A percentile compares a stretch with the other conserved stretches of the same genome.
These are phyloP conservation scores for Lasioglossum morio DNA, from an alignment of 2,888 invertebrate species.

Conservation along the genomic window DNA sequence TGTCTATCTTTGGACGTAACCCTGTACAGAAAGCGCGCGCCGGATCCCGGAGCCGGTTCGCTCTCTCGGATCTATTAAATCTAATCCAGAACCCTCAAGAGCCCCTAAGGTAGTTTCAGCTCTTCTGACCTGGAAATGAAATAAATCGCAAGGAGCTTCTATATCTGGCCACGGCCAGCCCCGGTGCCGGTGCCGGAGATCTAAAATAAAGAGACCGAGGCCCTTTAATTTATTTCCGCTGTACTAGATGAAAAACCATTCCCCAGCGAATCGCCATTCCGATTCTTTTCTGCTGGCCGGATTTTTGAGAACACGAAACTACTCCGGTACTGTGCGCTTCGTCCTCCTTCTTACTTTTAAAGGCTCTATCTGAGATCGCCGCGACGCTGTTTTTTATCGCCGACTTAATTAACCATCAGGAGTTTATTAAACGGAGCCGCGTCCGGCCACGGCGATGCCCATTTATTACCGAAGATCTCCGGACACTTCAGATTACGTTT, in stretches of 20 bases:
- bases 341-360: neutral
- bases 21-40: conserved; percentile 31
- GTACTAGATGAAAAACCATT: conserved; percentile 24
- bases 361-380: neutral
- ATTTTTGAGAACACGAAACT: neutral
- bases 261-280: conserved; percentile 20
- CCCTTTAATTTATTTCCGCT: conserved; percentile 30
- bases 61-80: conserved; percentile 58
- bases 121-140: conserved; percentile 58
- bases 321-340: too few relatives aligned
- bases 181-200: conserved; percentile 4
- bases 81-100: conserved; percentile 59
- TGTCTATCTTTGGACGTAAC: conserved; percentile 53
- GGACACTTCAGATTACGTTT: neutral
- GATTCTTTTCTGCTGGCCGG: neutral
- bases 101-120: conserved; percentile 50
- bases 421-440: conserved; percentile 6
- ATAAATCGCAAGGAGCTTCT: conserved; percentile 51
- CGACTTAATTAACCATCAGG: neutral
- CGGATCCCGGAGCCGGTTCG: conserved; percentile 15
- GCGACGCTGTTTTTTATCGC: neutral
- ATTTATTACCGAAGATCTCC: neutral
- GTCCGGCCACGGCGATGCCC: neutral
- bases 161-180: conserved; percentile 22
- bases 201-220: conserved; percentile 39